Evolutionary conservation across 2,888 invertebrate genomes (phyloP).

Genomic region (Endotricha flammealis): DNA sequence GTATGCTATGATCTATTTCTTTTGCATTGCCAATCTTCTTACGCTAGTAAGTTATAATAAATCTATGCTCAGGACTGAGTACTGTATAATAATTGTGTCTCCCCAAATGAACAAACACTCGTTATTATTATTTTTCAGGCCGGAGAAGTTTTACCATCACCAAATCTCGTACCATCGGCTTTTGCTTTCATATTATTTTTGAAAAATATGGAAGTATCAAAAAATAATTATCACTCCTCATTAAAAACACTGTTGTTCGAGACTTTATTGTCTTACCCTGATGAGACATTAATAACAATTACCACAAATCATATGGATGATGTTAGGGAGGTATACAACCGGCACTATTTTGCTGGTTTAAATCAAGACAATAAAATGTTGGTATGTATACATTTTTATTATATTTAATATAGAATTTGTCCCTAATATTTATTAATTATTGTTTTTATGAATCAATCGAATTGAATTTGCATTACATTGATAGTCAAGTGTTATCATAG

Average conservation of each 20-base stretch:
- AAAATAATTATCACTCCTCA: slow-evolving; percentile 34
- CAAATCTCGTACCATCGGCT: slow-evolving; percentile 39
- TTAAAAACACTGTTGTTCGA: slow-evolving; percentile 39
- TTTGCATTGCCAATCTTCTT: no score
- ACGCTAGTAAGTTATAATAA: no score
- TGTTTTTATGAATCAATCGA: slow-evolving; percentile 8
- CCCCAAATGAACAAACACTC: no score
- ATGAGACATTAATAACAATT: slow-evolving; percentile 30
- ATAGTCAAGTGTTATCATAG: no score
- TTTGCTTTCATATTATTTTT: slow-evolving; percentile 40
- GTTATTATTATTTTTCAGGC: slow-evolving; percentile 21
- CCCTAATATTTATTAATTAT: neutral
- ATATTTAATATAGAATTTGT: slow-evolving; percentile 21
- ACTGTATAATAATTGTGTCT: no score
- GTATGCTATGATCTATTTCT: no score
- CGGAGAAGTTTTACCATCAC: slow-evolving; percentile 20
- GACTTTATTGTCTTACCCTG: slow-evolving; percentile 43
- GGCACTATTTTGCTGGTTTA: slow-evolving; percentile 30
- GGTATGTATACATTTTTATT: slow-evolving; percentile 29
- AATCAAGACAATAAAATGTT: slow-evolving; percentile 26
- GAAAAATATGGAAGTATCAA: no score
- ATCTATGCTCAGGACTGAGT: no score
- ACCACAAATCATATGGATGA: slow-evolving; percentile 27
- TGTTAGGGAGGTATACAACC: slow-evolving; percentile 35
- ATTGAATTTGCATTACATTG: no score